These are phyloP conservation scores for Protonemura montana DNA, from an alignment of 2,888 invertebrate species.

Conservation along the genomic window DNA sequence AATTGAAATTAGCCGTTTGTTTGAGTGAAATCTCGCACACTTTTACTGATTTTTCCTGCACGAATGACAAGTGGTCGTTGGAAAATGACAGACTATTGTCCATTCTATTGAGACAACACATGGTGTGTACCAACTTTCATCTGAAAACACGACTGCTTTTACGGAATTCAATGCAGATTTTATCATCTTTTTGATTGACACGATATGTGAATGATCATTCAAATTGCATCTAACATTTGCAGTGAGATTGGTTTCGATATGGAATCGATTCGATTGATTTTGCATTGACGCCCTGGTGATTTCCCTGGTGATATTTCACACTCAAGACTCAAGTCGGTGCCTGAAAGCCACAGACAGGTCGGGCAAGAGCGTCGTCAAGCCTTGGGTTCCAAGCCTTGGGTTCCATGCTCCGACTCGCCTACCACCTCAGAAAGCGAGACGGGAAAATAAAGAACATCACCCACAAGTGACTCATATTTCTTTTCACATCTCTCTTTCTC, in stretches of 20 bases:
- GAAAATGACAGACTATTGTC: too few relatives aligned
- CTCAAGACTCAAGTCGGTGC: not conserved
- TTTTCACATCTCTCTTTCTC: not conserved
- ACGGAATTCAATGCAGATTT: too few relatives aligned
- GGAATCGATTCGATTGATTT: too few relatives aligned
- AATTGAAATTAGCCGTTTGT: not conserved
- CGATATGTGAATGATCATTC: too few relatives aligned
- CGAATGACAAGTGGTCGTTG: not conserved
- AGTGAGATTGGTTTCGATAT: too few relatives aligned
- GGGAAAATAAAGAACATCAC: not conserved
- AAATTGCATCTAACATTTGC: too few relatives aligned
- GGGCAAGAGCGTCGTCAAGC: too few relatives aligned
- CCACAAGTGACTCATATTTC: slow-evolving; percentile 12
- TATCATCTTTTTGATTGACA: too few relatives aligned
- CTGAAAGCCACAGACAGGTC: not conserved
- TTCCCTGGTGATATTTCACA: not conserved
- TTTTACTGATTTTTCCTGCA: not conserved
- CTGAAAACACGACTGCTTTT: not conserved
- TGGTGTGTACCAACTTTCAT: not conserved
- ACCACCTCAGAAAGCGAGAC: not conserved
- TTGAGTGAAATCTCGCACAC: not conserved
- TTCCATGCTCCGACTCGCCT: not conserved
- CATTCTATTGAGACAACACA: not conserved
- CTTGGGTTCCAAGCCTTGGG: not conserved
- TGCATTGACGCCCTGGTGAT: too few relatives aligned